Base-by-base conservation (phyloP, 2,797 vertebrate genomes). In the Microchirus variegatus region DNA sequence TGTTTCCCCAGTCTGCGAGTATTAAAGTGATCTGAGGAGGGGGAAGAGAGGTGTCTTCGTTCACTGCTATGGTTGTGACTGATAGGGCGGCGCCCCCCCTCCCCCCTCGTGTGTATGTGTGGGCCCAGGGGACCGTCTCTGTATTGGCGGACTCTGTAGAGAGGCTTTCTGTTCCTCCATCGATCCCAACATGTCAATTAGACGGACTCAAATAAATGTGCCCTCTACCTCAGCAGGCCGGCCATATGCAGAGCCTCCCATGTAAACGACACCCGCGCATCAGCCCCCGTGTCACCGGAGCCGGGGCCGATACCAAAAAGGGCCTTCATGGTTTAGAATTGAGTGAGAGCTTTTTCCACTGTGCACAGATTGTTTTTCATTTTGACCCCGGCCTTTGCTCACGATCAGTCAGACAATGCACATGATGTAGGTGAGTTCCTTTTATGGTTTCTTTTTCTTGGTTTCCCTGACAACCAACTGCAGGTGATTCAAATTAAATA, bases 121-220 rank as follows among this genome's bases (percentile, higher is more conserved):
- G 69, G 82, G 61, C 87, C 77, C 88, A 43, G 44, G 90, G 87
- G 90, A 90, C 53, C 42, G 42, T 78, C 70, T 77, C 63, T 81
- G 79, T 87, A 87, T 91, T 80, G 89, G 87, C 79, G 49, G 73
- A 75, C 72, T 74, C 53, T 71, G 84, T 56, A 68, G 79, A 87
- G 74, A 91, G 78, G 83, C 82, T 87, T 78, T 90, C 85, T 89
- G 81, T 82, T 82, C 75, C 82, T 66, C 64, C 78, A 92, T 92
- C 80, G 87, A 93, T 93, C 85, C 72, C 70, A 76, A 85, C 79
- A 83, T 82, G 84, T 92, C 91, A 91, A 89, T 93, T 90, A 89
- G 86, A 90, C 73, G 58, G 84, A 88, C 86, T 88, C 79, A 81
- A 90, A 91, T 92, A 89, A 93, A 92, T 90, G 81, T 82, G 85